Evolutionary conservation across 2,797 vertebrate genomes (phyloP).

Genomic region (Cynodonichthys magdalenae): DNA sequence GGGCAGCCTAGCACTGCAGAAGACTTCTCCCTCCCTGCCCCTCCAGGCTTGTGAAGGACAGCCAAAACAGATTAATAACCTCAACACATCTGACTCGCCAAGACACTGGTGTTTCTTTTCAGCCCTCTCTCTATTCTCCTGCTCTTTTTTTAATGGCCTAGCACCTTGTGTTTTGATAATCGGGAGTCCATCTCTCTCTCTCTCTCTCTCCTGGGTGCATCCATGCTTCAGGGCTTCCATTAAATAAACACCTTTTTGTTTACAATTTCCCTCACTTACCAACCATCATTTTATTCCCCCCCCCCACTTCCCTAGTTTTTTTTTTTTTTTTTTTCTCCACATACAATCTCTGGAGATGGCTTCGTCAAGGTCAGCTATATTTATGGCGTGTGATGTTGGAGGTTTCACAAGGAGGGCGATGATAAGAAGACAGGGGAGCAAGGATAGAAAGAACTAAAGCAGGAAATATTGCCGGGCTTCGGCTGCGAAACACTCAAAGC

Average conservation of each 20-base stretch:
- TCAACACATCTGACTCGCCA: slow-evolving; percentile 75
- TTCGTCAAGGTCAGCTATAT: slow-evolving; percentile 69
- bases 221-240: slow-evolving; percentile 47
- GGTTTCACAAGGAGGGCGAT: slow-evolving; percentile 31
- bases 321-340: neutral
- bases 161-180: slow-evolving; percentile 58
- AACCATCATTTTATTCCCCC: slow-evolving; percentile 32
- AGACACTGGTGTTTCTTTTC: slow-evolving; percentile 65
- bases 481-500: slow-evolving; percentile 9
- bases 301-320: neutral
- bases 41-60: slow-evolving; percentile 62
- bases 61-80: slow-evolving; percentile 70
- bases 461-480: slow-evolving; percentile 34
- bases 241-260: slow-evolving; percentile 61
- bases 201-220: slow-evolving; percentile 42
- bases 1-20: slow-evolving; percentile 41
- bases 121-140: slow-evolving; percentile 42
- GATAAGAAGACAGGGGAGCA: slow-evolving; percentile 29
- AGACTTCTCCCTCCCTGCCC: slow-evolving; percentile 3
- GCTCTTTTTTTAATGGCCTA: slow-evolving; percentile 51
- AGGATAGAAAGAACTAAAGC: slow-evolving; percentile 20
- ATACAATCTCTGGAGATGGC: slow-evolving; percentile 51
- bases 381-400: slow-evolving; percentile 41
- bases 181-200: slow-evolving; percentile 41
- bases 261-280: slow-evolving; percentile 64